These are phyloP conservation scores for Limenitis camilla DNA, from an alignment of 2,888 invertebrate genomes.

Conservation along the genomic window DNA sequence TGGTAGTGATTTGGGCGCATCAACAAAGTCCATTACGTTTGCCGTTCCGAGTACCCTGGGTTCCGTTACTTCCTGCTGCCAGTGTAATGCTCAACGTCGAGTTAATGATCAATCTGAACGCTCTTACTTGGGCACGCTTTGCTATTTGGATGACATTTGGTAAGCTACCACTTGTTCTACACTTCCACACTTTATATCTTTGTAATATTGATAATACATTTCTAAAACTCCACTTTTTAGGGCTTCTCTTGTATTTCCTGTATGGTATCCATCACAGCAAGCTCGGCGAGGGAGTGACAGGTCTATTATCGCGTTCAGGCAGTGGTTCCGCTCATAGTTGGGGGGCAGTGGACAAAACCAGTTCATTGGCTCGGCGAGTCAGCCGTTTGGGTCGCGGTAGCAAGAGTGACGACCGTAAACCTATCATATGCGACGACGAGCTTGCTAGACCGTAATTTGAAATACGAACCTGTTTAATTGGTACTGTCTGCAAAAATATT, in stretches of 20 bases:
- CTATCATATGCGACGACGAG: slow-evolving; percentile 66
- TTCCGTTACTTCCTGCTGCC: slow-evolving; percentile 84
- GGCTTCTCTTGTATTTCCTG: slow-evolving; percentile 86
- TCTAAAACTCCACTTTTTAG: slow-evolving; percentile 57
- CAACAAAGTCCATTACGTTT: slow-evolving; percentile 82
- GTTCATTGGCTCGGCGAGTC: slow-evolving; percentile 54
- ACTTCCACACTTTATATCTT: neutral
- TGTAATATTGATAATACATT: neutral
- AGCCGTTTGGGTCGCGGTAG: slow-evolving; percentile 53
- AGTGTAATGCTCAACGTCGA: slow-evolving; percentile 88
- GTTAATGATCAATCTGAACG: slow-evolving; percentile 87
- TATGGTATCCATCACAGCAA: slow-evolving; percentile 92
- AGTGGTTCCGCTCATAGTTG: slow-evolving; percentile 58
- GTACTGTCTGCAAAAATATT: too few species aligned
- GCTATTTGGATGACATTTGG: slow-evolving; percentile 91
- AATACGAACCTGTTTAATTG: slow-evolving; percentile 9
- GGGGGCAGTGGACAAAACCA: slow-evolving; percentile 68
- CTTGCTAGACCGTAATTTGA: slow-evolving; percentile 57
- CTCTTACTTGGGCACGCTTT: slow-evolving; percentile 88
- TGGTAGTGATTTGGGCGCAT: slow-evolving; percentile 83
- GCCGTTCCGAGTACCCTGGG: slow-evolving; percentile 86
- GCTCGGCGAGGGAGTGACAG: slow-evolving; percentile 77
- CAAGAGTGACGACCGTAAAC: slow-evolving; percentile 62
- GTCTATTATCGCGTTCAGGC: slow-evolving; percentile 54
- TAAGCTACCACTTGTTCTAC: slow-evolving; percentile 38